phyloP scores from a whole-genome alignment of 2,888 invertebrate species.

The Cantharis lateralis region DNA sequence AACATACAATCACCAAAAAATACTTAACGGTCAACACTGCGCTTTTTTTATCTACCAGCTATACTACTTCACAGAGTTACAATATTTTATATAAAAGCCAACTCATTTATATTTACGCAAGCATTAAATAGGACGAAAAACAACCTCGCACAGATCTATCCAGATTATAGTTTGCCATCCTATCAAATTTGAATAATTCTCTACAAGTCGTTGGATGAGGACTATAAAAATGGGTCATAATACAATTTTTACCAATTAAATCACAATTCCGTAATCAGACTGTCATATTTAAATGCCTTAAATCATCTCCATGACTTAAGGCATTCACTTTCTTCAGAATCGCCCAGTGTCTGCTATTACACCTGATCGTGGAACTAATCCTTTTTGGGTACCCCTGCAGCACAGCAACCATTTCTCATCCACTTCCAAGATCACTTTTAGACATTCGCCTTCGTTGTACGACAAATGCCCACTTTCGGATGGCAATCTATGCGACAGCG shows the following conservation, averaged over 20 bases:
- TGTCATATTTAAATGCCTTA: slow-evolving; percentile 5
- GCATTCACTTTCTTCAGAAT: slow-evolving; percentile 39
- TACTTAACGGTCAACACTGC: slow-evolving; percentile 1
- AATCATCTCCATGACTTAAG: slow-evolving; percentile 5
- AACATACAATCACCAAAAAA: slow-evolving; percentile 4
- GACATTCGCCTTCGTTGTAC: slow-evolving; percentile 76
- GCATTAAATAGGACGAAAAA: slow-evolving; percentile 7
- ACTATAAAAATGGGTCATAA: not conserved
- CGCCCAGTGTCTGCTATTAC: slow-evolving; percentile 59
- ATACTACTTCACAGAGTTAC: not conserved
- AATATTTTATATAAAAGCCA: not conserved
- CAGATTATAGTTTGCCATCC: not conserved
- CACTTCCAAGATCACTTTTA: slow-evolving; percentile 75
- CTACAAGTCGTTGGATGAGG: not conserved
- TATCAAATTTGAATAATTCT: not conserved
- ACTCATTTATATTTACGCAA: slow-evolving; percentile 5
- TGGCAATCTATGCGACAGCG: slow-evolving; percentile 74
- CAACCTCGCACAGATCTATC: not conserved
- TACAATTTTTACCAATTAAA: slow-evolving; percentile 1
- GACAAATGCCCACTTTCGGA: slow-evolving; percentile 78
- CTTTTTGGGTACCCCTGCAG: slow-evolving; percentile 76
- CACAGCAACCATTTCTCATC: slow-evolving; percentile 78
- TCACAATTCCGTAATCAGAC: slow-evolving; percentile 18
- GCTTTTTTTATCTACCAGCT: not conserved
- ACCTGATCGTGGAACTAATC: slow-evolving; percentile 74